Base-by-base conservation (phyloP, 2,888 invertebrate genomes). In the Julus scandinavius region DNA sequence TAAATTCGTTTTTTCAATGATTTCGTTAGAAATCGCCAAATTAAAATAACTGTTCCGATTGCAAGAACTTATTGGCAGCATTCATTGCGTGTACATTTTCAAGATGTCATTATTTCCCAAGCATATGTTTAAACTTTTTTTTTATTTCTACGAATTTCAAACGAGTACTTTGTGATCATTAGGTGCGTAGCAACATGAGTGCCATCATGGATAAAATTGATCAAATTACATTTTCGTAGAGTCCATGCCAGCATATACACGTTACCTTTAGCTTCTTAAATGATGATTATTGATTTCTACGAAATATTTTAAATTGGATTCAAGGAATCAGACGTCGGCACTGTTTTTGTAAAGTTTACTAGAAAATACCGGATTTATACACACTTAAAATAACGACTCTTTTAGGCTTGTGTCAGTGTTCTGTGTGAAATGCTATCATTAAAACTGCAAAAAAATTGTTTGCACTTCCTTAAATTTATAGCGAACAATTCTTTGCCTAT, bases 171-270 rank as follows among this genome's bases (percentile, higher is more conserved):
- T 6, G 58, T 58, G 58, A 58, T n/a, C n/a, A 58, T 58, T 58
- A 58, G 58, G 58, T n/a, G 58, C 5, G 58, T n/a, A 13, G 54
- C 11, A 7, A 54, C 58, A 58, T 17, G 58, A 54, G 13, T 29
- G 54, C 7, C 54, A 54, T 54, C 58, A 58, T n/a, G 58, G 58
- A 58, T n/a, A n/a, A 58, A 58, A 58, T 58, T 58, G 58, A 58
- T 58, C 58, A 58, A 7, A 58, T 58, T 58, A 58, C 58, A 58
- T 58, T 58, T 58, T 17, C n/a, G 5, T 54, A 3, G 54, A 58
- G 58, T 58, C 58, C 58, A 58, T 6, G 54, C 9, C 15, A 54
- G 54, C 54, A 17, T 15, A 29, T 29, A 29, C 1, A 15, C 54
- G 11, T 17, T 58, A n/a, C n/a, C 58, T n/a, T 58, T 58, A 58